Evolutionary conservation across 2,797 vertebrate genomes (phyloP).

Genomic region (Cirrhinus mrigala): DNA sequence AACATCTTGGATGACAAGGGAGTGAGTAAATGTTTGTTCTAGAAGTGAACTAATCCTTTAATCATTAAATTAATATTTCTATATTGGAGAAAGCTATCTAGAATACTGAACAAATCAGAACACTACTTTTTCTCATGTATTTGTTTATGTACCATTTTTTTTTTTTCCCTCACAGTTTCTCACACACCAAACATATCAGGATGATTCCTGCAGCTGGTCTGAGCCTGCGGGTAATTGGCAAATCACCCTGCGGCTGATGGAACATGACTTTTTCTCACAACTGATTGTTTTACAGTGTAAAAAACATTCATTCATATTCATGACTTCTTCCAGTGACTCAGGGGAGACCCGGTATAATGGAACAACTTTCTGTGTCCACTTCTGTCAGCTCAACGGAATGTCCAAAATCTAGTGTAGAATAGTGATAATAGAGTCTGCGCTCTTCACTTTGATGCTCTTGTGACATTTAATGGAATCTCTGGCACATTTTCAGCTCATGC

Average conservation of each 20-base stretch:
- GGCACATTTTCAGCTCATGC: background rate
- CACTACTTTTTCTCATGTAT: background rate
- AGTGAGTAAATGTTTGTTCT: too few relatives aligned
- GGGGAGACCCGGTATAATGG: background rate
- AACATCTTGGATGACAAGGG: too few relatives aligned
- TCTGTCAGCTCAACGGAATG: background rate
- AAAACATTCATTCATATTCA: constrained; percentile 4
- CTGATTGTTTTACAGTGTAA: constrained; percentile 18
- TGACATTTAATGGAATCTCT: background rate
- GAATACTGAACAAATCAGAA: background rate
- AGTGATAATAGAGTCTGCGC: background rate
- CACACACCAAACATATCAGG: background rate
- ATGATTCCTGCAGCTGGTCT: constrained; percentile 23
- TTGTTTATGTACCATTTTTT: background rate
- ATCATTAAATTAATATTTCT: background rate
- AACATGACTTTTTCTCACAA: constrained; percentile 2
- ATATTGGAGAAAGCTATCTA: background rate
- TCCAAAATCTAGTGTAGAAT: background rate
- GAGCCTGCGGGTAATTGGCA: constrained; percentile 19
- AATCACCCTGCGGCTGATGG: constrained; percentile 10
- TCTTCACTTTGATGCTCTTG: background rate
- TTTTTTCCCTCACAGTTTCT: background rate
- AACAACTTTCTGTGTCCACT: background rate
- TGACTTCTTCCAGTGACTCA: constrained; percentile 11
- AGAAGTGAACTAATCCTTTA: too few relatives aligned